Base-by-base conservation (phyloP, 2,113 vertebrate genomes). In the Barbus barbus region DNA sequence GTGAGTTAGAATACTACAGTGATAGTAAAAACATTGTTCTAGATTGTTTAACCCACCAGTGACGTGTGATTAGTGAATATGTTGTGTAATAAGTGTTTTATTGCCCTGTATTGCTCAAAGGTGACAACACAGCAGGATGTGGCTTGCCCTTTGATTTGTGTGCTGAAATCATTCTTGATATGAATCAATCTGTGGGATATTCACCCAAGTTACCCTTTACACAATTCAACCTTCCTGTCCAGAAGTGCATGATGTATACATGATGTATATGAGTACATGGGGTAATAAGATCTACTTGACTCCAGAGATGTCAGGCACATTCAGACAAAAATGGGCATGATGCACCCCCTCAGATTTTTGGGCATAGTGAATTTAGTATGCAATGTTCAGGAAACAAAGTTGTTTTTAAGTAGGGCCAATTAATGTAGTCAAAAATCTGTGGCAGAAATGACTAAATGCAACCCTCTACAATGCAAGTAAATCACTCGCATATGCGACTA, bases 111-210 rank as follows among this genome's bases (percentile, higher is more conserved):
- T 79, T 79, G 38, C 33, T 22, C 36, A 44, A 78, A 78, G 74
- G 71, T 85, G 75, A 76, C 73, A 26, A 41, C 77, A 63, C n/a
- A 79, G 56, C 56, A 78, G 77, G n/a, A 79, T 79, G 56, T 44
- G 36, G 77, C 56, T 79, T 28, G n/a, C 28, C 56, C 56, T 61
- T 78, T 63, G 36, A 63, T 79, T 58, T 79, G 77, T 79, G 16
- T 63, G 77, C 77, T 60, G 75, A 38, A 78, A 78, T 78, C 75
- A 38, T 78, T 36, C 33, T 53, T 33, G 1, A 9, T 56, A 20
- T 14, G 53, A 41, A 60, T 78, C 20, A 38, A 78, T 12, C 31
- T 58, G 53, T 60, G 75, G 53, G 75, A 60, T 24, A 60, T 58
- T 60, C 75, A 78, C 28, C 53, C 9, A 56, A 76, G 28, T 16